Conservation (phyloP, 2,888 invertebrate genomes). For the Drosophila picticornis region DNA sequence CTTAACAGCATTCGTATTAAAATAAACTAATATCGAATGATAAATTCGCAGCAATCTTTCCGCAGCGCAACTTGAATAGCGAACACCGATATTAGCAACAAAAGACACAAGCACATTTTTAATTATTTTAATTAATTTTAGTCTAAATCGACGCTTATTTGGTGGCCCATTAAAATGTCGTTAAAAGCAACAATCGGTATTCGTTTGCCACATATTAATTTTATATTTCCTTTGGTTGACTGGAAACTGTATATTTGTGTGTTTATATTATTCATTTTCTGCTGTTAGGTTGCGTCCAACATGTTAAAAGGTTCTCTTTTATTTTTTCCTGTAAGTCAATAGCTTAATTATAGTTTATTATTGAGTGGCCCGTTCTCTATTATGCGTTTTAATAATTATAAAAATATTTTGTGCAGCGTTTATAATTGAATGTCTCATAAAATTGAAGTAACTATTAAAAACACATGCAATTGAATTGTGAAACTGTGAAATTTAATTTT, state of each 20-base stretch:
- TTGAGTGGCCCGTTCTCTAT: neutral
- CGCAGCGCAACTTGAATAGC: constrained; percentile 9
- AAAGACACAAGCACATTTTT: constrained; percentile 36
- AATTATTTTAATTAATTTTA: constrained; percentile 71
- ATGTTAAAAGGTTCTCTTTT: constrained; percentile 13
- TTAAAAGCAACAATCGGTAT: constrained; percentile 61
- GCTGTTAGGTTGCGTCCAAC: constrained; percentile 1
- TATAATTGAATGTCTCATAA: neutral
- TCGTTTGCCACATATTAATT: constrained; percentile 8
- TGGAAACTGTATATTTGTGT: constrained; percentile 7
- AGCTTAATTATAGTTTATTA: constrained; percentile 16
- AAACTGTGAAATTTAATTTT: neutral
- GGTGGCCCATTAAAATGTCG: constrained; percentile 75
- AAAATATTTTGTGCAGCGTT: neutral
- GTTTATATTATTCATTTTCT: neutral
- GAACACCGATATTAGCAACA: neutral
- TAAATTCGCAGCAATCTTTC: constrained; percentile 40
- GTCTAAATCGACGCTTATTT: constrained; percentile 63
- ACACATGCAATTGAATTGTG: neutral
- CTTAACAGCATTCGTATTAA: constrained; percentile 46
- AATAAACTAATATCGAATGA: constrained; percentile 52
- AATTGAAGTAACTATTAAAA: neutral
- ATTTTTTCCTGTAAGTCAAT: neutral
- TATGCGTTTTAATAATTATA: neutral
- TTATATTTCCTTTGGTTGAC: constrained; percentile 14